Percentiles rank a stretch among this genome's conserved stretches.
phyloP scores from a whole-genome alignment of 2,797 vertebrate species.

The Garrulus glandarius region DNA sequence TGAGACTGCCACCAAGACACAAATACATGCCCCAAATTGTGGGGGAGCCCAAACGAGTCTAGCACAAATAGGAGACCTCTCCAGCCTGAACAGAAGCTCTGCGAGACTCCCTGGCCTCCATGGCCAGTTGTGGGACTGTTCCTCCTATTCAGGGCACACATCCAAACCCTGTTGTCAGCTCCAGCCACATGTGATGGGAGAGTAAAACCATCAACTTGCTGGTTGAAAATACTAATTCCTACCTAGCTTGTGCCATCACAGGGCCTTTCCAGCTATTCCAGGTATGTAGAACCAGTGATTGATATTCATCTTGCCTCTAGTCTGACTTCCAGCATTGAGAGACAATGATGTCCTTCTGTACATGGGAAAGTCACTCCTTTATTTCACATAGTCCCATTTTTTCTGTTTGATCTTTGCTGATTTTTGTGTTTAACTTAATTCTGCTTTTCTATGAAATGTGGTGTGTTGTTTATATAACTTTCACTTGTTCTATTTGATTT shows the following conservation, averaged over 20 bases:
- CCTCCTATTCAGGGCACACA: fast-evolving
- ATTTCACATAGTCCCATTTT: not conserved
- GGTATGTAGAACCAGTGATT: not conserved
- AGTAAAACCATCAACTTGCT: not conserved
- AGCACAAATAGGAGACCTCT: not conserved
- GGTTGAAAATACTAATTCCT: not conserved
- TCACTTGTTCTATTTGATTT: not conserved
- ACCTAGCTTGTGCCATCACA: not conserved
- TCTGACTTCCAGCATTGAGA: not conserved
- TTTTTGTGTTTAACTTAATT: not conserved
- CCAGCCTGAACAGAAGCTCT: not conserved
- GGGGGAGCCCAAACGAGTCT: not conserved
- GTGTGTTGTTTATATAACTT: not conserved
- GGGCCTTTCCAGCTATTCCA: not conserved
- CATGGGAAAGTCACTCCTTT: not conserved
- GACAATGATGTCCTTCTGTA: not conserved
- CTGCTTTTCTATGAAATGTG: not conserved
- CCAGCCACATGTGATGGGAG: not conserved
- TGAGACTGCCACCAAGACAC: not conserved
- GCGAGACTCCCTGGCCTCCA: not conserved
- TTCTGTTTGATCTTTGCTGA: not conserved
- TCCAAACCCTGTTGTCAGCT: not conserved
- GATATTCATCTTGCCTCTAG: not conserved
- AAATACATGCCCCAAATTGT: not conserved
- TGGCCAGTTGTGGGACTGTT: not conserved